Evolutionary conservation across 2,797 vertebrate genomes (phyloP).

Genomic region (Pantherophis vulpinus): DNA sequence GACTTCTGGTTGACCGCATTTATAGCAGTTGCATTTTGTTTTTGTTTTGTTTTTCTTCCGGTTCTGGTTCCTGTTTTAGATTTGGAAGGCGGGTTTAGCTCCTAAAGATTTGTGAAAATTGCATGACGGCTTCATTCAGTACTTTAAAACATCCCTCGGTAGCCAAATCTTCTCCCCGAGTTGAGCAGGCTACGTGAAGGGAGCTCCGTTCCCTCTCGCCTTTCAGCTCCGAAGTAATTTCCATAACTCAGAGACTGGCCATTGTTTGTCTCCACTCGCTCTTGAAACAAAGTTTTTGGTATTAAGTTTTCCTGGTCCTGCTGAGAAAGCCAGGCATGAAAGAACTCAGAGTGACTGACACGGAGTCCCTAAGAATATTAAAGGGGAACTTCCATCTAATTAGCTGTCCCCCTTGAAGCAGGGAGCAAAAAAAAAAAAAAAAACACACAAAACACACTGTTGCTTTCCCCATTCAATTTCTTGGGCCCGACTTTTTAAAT

Average conservation of each 20-base stretch:
- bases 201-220: constrained; percentile 2
- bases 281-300: constrained; percentile 32
- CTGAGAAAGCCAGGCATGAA: constrained; percentile 13
- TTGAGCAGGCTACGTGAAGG: neutral
- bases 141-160: neutral
- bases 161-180: neutral
- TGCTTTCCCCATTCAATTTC: constrained; percentile 14
- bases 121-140: neutral
- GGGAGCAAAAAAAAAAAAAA: neutral
- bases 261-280: constrained; percentile 22
- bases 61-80: neutral
- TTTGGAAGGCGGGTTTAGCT: neutral
- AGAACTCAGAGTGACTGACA: neutral
- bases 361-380: constrained; percentile 4
- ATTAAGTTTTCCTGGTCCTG: constrained; percentile 34
- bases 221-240: constrained; percentile 29
- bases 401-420: neutral
- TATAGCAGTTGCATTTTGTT: neutral
- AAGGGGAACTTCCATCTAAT: constrained; percentile 8
- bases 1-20: neutral
- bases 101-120: neutral
- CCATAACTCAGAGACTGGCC: constrained; percentile 32
- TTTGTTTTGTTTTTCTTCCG: neutral
- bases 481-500: neutral
- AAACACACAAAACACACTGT: neutral